Evolutionary conservation across 1,140 invertebrate genomes (phyloP), one percentile per base, ranked within the genome.

Genomic region (Drosophila pseudoobscura): DNA sequence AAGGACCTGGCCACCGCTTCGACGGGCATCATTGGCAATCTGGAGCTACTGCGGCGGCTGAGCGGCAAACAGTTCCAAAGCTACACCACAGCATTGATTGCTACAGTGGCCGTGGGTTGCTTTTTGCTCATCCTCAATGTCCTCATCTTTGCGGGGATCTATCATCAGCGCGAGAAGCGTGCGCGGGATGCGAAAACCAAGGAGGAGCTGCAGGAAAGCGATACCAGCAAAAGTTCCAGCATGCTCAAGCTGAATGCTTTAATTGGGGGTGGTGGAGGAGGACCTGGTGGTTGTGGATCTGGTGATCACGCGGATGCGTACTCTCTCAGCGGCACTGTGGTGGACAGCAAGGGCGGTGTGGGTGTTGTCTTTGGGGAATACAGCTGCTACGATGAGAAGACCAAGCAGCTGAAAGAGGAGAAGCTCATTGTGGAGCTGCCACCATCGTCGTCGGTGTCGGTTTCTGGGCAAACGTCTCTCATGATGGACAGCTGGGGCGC

Each of bases 131-230:
- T 99, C 7, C 93, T 99, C 2, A 99, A 99, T 91, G 95, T 98
- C 6, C 93, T 99, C 1, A 98, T 99, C 53, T 98, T 99, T 85
- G 97, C 97, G 39, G 97, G 97, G 31, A 97, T 99, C 44, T 98
- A 98, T 89, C 97, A 98, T 84, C 97, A 98, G 90, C 94, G 97
- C 7, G 96, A 97, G 76, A 94, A 95, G 78, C 91, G 94, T 54
- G 91, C 93, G 50, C 92, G 92, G 29, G 92, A 92, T 9, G 94
- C 94, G 41, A 95, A 95, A 80, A 95, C 94, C 73, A 95, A 95
- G 83, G 95, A 96, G 76, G 95, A 96, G 77, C 78, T 95, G 31
- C 93, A 94, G 29, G 95, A 95, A 11, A 87, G 94, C 94, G 43
- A 95, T 93, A n/a, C 60, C 6, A 91, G 89, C 63, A 91, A 91